Evolutionary conservation across 2,113 vertebrate genomes (phyloP).

Genomic region (Corydoras sp.): DNA sequence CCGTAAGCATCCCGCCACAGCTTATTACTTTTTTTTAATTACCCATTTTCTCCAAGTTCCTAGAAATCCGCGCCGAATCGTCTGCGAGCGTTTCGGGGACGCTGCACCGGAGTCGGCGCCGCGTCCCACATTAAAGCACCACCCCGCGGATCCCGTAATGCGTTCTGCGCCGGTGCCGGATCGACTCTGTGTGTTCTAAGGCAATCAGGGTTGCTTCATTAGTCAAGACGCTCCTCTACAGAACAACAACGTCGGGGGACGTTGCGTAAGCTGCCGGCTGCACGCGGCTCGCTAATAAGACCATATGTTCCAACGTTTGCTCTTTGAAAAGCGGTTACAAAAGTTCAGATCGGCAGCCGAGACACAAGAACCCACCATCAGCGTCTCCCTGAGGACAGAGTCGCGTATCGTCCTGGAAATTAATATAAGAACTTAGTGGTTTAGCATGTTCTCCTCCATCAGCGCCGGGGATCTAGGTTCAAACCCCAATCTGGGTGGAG

Average conservation of each 20-base stretch:
- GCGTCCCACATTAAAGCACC: constrained; percentile 45
- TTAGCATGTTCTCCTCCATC: too few species aligned
- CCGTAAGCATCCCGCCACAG: background rate
- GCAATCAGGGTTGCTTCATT: constrained; percentile 43
- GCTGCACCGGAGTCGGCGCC: background rate
- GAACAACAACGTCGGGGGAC: constrained; percentile 4
- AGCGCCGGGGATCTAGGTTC: too few species aligned
- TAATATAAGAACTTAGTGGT: too few species aligned
- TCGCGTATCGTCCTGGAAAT: background rate
- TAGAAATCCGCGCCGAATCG: background rate
- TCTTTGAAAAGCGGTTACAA: background rate
- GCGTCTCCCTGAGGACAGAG: constrained; percentile 55
- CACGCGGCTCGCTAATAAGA: constrained; percentile 17
- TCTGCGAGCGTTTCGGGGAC: constrained; percentile 35
- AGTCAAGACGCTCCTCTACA: constrained; percentile 30
- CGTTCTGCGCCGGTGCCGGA: constrained; percentile 30
- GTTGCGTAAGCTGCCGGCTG: background rate
- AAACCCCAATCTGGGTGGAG: too few species aligned
- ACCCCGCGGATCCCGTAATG: constrained; percentile 46
- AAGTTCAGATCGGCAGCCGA: background rate
- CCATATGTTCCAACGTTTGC: constrained; percentile 19
- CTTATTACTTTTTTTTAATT: constrained; percentile 10
- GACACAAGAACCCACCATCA: background rate
- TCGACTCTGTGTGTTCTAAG: constrained; percentile 29
- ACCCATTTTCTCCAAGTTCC: constrained; percentile 6